phyloP scores from a whole-genome alignment of 1,140 invertebrate species.

The Papilio helenus region DNA sequence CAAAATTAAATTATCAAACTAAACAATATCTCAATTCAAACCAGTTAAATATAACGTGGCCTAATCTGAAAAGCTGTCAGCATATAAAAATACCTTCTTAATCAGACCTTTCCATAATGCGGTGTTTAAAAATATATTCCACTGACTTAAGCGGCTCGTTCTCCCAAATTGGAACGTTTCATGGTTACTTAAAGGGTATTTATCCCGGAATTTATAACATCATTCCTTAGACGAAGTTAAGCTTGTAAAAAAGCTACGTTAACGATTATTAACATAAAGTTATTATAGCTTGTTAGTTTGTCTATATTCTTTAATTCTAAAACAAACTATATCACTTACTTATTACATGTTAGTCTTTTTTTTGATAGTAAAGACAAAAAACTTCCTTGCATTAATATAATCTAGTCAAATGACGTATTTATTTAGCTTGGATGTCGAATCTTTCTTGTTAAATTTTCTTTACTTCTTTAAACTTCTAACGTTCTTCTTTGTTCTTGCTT shows the following conservation, averaged over 20 bases:
- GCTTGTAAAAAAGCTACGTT: constrained; percentile 39
- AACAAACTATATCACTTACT: not conserved
- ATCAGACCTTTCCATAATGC: constrained; percentile 33
- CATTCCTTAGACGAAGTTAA: constrained; percentile 34
- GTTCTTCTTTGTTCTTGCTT: no score
- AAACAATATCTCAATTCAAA: not conserved
- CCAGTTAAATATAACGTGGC: not conserved
- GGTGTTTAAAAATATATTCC: constrained; percentile 37
- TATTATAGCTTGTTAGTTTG: constrained; percentile 22
- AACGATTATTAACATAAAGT: constrained; percentile 34
- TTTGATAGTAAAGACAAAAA: no score
- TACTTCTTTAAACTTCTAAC: no score
- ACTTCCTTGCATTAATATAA: no score
- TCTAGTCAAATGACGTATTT: no score
- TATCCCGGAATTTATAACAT: constrained; percentile 39
- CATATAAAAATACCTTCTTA: constrained; percentile 35
- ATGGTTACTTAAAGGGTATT: constrained; percentile 40
- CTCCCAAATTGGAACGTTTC: constrained; percentile 40
- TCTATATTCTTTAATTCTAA: constrained; percentile 20
- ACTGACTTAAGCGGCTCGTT: constrained; percentile 35
- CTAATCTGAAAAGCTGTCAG: constrained; percentile 28
- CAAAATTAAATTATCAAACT: no score
- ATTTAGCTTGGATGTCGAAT: no score
- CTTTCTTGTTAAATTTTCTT: no score
- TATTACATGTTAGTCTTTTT: not conserved